Evolutionary conservation across 2,888 invertebrate species (phyloP).

Genomic region (Chironomus tentans): DNA sequence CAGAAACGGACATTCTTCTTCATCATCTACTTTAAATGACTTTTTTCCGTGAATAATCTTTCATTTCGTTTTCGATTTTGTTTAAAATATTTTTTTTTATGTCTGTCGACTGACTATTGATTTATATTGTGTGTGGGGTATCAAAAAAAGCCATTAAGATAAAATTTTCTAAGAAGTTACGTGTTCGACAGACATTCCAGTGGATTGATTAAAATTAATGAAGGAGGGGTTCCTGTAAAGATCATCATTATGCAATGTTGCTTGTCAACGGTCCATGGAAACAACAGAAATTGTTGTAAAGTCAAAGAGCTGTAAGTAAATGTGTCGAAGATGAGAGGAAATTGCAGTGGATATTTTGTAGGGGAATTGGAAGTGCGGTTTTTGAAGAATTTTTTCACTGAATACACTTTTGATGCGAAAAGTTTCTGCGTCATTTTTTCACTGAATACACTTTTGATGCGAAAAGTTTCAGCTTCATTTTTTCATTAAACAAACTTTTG

Average conservation of each 20-base stretch:
- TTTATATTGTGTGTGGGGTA: conserved; percentile 3
- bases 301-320: too few relatives aligned
- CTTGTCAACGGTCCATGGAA: background rate
- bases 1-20: conserved; percentile 15
- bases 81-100: background rate
- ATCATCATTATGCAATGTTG: background rate
- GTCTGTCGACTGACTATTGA: background rate
- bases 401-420: too few relatives aligned
- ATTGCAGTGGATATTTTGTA: too few relatives aligned
- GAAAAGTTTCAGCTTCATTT: too few relatives aligned
- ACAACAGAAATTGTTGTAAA: background rate
- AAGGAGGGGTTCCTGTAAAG: background rate
- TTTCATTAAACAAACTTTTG: too few relatives aligned
- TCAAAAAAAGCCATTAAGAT: conserved; percentile 11
- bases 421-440: too few relatives aligned
- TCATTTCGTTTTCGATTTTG: background rate
- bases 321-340: too few relatives aligned
- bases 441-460: too few relatives aligned
- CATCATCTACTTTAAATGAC: conserved; percentile 25
- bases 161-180: conserved; percentile 2
- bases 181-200: background rate
- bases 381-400: too few relatives aligned
- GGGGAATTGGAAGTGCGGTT: too few relatives aligned
- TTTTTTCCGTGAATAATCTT: conserved; percentile 5
- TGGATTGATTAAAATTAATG: background rate